Percentiles rank a stretch among this genome's conserved stretches.
Conservation (phyloP, 2,888 invertebrate species). For the Bombylius major region DNA sequence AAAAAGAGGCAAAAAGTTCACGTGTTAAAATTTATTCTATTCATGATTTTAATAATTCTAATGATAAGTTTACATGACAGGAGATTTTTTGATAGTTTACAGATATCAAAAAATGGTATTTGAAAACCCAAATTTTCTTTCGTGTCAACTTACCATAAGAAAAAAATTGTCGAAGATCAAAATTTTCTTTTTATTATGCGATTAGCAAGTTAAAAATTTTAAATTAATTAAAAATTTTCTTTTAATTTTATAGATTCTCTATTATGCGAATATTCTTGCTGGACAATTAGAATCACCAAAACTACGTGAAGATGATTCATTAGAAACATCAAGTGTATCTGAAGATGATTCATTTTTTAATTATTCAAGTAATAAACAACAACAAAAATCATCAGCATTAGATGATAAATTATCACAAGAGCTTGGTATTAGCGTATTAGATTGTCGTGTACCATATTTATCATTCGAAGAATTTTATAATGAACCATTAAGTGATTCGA, state of each 20-base stretch:
- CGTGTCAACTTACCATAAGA: no score
- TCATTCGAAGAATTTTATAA: slow-evolving; percentile 88
- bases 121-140: no score
- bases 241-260: slow-evolving; percentile 49
- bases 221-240: neutral
- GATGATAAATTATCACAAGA: slow-evolving; percentile 47
- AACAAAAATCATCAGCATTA: slow-evolving; percentile 27
- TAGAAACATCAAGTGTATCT: slow-evolving; percentile 19
- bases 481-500: slow-evolving; percentile 80
- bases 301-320: slow-evolving; percentile 40
- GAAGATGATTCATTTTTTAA: slow-evolving; percentile 32
- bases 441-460: slow-evolving; percentile 71
- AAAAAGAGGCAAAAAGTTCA: no score
- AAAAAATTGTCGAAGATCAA: no score
- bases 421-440: slow-evolving; percentile 61
- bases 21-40: no score
- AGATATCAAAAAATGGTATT: no score
- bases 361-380: slow-evolving; percentile 24
- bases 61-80: no score
- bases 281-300: slow-evolving; percentile 60
- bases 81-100: no score
- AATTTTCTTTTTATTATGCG: no score
- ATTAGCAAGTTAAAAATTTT: neutral
- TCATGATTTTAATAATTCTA: no score
- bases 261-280: slow-evolving; percentile 78